Percentiles rank a stretch among this genome's conserved stretches.
phyloP scores from a whole-genome alignment of 2,113 vertebrate genomes.

The Pterophyllum scalare region DNA sequence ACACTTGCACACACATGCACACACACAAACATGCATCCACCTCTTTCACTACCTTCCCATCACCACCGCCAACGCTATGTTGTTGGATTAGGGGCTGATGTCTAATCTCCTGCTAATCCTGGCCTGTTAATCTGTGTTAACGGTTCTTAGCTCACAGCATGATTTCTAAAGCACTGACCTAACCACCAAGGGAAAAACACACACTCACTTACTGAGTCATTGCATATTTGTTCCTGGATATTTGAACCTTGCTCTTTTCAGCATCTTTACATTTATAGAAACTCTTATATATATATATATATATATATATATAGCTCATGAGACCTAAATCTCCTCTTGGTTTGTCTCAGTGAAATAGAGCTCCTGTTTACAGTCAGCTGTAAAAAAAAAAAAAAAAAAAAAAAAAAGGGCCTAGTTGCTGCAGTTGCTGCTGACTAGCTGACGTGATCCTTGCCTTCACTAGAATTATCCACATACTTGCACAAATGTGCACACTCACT shows the following conservation, averaged over 20 bases:
- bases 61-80: neutral
- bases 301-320: neutral
- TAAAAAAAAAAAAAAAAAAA: neutral
- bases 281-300: too few relatives aligned
- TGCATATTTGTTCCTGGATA: neutral
- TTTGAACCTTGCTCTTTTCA: neutral
- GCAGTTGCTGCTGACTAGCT: too few relatives aligned
- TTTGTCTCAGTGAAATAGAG: neutral
- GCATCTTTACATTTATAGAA: neutral
- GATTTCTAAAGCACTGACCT: constrained; percentile 39
- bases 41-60: constrained; percentile 20
- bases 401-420: constrained; percentile 29
- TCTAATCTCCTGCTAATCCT: constrained; percentile 73
- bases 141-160: constrained; percentile 32
- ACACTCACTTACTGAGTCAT: neutral
- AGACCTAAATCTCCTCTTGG: neutral
- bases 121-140: constrained; percentile 67
- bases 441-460: constrained; percentile 22
- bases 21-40: neutral
- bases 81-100: constrained; percentile 59
- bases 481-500: constrained; percentile 47
- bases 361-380: constrained; percentile 4
- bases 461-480: constrained; percentile 36
- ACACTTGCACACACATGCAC: neutral
- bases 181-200: neutral